These are phyloP conservation scores for Baryphthengus martii DNA, from an alignment of 2,113 vertebrate species.

Conservation along the genomic window DNA sequence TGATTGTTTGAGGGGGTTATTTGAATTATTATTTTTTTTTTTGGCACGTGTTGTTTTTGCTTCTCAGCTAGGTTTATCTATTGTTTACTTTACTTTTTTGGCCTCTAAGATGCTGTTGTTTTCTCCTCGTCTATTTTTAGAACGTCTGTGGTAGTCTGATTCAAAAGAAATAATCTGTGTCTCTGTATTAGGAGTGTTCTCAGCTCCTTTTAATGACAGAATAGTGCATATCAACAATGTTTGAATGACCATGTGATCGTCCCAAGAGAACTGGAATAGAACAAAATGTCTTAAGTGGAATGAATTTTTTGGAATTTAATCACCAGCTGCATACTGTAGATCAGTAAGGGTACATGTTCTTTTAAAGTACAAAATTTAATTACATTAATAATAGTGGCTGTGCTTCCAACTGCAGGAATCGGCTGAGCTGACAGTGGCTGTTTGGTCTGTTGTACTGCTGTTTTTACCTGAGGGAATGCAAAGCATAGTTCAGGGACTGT, in stretches of 20 bases:
- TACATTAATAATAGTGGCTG: not conserved
- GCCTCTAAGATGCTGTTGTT: conserved; percentile 52
- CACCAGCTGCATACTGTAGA: conserved; percentile 18
- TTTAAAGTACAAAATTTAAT: conserved; percentile 16
- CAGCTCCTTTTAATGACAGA: conserved; percentile 64
- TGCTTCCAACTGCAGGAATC: not conserved
- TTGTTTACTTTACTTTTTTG: conserved; percentile 58
- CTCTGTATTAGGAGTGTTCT: conserved; percentile 62
- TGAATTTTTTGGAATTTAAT: conserved; percentile 29
- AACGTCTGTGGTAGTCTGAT: conserved; percentile 47
- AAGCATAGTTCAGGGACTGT: not conserved
- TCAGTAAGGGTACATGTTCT: not conserved
- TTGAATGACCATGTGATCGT: conserved; percentile 64
- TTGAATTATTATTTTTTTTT: no score
- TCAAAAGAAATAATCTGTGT: conserved; percentile 62
- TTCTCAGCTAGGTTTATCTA: conserved; percentile 41
- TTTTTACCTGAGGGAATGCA: conserved; percentile 1
- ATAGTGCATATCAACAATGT: conserved; percentile 68
- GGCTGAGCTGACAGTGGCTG: not conserved
- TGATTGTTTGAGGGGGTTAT: not conserved
- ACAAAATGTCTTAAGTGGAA: conserved; percentile 71
- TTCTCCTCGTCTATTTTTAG: conserved; percentile 71
- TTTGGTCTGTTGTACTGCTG: not conserved
- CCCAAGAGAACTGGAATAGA: conserved; percentile 67
- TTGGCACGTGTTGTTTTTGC: not conserved